These are phyloP conservation scores for Listronotus bonariensis DNA, from an alignment of 1,140 invertebrate genomes.

Conservation along the genomic window DNA sequence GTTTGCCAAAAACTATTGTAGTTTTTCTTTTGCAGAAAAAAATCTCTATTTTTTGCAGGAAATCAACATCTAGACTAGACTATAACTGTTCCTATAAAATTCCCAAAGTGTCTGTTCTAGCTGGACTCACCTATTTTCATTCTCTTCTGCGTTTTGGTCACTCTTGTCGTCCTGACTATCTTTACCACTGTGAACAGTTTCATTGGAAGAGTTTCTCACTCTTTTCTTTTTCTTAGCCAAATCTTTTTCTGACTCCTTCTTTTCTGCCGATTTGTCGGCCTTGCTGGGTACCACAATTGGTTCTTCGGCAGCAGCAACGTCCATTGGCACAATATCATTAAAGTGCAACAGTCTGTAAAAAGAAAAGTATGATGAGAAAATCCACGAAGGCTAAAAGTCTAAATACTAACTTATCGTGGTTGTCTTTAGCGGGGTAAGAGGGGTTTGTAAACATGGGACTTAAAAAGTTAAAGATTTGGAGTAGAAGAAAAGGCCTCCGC, in stretches of 20 bases:
- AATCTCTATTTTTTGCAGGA: too few species aligned
- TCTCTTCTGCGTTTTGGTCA: constrained; percentile 6
- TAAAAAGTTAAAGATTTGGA: too few species aligned
- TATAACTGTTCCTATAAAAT: too few species aligned
- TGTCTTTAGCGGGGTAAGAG: too few species aligned
- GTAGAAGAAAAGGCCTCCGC: too few species aligned
- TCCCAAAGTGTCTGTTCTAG: neutral
- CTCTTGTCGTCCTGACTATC: constrained; percentile 11
- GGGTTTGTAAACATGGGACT: too few species aligned
- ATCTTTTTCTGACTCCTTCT: constrained; percentile 56
- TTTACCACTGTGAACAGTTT: constrained; percentile 40
- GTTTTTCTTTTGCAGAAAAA: too few species aligned
- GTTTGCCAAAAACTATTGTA: too few species aligned
- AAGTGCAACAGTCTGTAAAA: constrained; percentile 67
- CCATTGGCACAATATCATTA: constrained; percentile 70
- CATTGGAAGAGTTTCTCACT: constrained; percentile 39
- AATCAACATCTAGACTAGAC: too few species aligned
- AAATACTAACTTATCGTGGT: too few species aligned
- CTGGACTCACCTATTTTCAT: neutral
- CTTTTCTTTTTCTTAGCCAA: constrained; percentile 48
- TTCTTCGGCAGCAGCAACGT: constrained; percentile 63
- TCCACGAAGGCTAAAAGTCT: too few species aligned
- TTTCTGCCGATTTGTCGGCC: constrained; percentile 56
- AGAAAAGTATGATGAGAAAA: neutral
- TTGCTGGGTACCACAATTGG: constrained; percentile 54